Base-by-base conservation (phyloP, 1,140 invertebrate species). In the Cyclina sinensis region DNA sequence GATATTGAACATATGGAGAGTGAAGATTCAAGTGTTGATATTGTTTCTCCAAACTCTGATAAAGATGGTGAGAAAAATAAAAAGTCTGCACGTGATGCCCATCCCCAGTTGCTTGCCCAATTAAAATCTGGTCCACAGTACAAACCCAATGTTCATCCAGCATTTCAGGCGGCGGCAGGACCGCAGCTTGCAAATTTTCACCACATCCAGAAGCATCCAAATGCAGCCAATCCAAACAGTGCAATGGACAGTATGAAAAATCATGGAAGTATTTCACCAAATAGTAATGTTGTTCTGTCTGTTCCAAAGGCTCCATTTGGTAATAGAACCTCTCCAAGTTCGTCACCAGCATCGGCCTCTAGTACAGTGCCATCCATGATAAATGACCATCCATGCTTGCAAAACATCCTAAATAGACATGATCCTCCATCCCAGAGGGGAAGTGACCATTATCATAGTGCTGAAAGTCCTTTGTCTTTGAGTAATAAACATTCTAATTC, bases 91-190 rank as follows among this genome's bases (percentile, higher is more conserved):
- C 91, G 91, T 37, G 94, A 94, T 68, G 91, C 93, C 18, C 94
- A 94, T 88, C 93, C 94, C 0, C 93, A 94, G 48, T 89, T 94
- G 18, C 90, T 94, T 73, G 94, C 94, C 65, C 93, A 94, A 51
- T 89, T 94, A 57, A 90, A 92, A 18, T 83, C 89, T 43, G 83
- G 79, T 62, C 88, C 82, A 0, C 78, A 86, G 16, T 87, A 62
- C 35, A 51, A 39, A 35, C 76, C 85, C 0, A 57, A 43, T 9
- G 51, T 84, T 78, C 62, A 81, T 39, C 87, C 84, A 39, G 87
- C 80, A 37, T 83, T 88, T 78, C 57, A 57, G 18, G 0, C 65
- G 9, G 30, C 87, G 32, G 62, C 88, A 57, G 79, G 57, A 27
- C 46, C 70, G 48, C 78, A 43, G 65, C 51, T 24, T 51, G 57